phyloP scores from a whole-genome alignment of 1,140 invertebrate genomes.

The Papilio xuthus region DNA sequence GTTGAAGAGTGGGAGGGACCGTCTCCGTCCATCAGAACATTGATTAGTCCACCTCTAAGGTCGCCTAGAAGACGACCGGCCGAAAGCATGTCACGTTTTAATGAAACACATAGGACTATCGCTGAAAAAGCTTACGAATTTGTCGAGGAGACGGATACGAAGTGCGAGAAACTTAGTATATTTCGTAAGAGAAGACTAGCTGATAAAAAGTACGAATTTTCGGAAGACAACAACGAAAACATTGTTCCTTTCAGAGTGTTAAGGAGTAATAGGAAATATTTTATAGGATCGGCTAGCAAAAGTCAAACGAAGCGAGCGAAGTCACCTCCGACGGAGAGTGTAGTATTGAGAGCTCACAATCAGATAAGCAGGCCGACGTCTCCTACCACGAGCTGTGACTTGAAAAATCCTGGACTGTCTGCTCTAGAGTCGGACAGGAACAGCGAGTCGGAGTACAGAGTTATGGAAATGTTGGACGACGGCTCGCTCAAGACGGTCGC shows the following conservation, averaged over 20 bases:
- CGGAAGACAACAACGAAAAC: slow-evolving; percentile 92
- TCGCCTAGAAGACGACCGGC: slow-evolving; percentile 75
- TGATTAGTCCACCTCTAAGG: slow-evolving; percentile 77
- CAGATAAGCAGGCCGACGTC: slow-evolving; percentile 72
- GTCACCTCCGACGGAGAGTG: slow-evolving; percentile 73
- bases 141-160: slow-evolving; percentile 89
- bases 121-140: slow-evolving; percentile 93
- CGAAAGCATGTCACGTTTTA: slow-evolving; percentile 79
- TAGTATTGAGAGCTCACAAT: slow-evolving; percentile 75
- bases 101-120: slow-evolving; percentile 82
- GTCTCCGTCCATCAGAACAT: slow-evolving; percentile 76
- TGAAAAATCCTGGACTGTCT: slow-evolving; percentile 58
- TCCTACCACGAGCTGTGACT: slow-evolving; percentile 61
- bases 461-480: slow-evolving; percentile 80
- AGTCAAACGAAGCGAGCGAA: slow-evolving; percentile 63
- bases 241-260: slow-evolving; percentile 88
- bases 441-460: slow-evolving; percentile 77
- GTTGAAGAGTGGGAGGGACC: slow-evolving; percentile 80
- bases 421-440: slow-evolving; percentile 65
- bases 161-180: slow-evolving; percentile 91
- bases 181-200: slow-evolving; percentile 91
- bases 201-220: slow-evolving; percentile 96
- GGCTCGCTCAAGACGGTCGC: slow-evolving; percentile 78
- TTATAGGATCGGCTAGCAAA: slow-evolving; percentile 72
- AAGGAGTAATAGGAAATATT: slow-evolving; percentile 80